phyloP scores from a whole-genome alignment of 2,888 invertebrate genomes.

The Leucophenga maculata region DNA sequence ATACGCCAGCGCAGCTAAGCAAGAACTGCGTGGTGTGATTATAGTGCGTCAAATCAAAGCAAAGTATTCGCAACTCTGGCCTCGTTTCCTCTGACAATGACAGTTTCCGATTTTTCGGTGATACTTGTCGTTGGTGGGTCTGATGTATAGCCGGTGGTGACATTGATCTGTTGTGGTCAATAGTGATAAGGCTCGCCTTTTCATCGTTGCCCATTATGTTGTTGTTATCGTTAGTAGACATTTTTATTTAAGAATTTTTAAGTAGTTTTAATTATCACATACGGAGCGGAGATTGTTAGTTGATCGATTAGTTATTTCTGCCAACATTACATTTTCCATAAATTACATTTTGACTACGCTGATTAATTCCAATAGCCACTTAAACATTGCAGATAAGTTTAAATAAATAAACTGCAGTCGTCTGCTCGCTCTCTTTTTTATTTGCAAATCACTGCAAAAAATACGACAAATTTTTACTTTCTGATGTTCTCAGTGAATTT shows the following conservation, averaged over 20 bases:
- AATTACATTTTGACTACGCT: too few species aligned
- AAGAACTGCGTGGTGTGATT: constrained; percentile 80
- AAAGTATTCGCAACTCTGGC: constrained; percentile 78
- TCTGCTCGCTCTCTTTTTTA: too few species aligned
- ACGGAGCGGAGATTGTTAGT: too few species aligned
- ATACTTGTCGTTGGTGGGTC: not conserved
- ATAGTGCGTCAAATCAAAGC: constrained; percentile 80
- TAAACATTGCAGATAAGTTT: too few species aligned
- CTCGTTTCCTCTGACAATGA: constrained; percentile 27
- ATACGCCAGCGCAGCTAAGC: constrained; percentile 84
- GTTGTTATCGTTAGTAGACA: not conserved
- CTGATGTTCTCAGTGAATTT: too few species aligned
- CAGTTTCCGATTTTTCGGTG: constrained; percentile 30
- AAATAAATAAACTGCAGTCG: too few species aligned
- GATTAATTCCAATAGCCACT: too few species aligned
- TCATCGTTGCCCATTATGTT: not conserved
- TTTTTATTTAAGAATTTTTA: not conserved
- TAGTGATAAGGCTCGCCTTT: constrained; percentile 8
- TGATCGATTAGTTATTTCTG: not conserved
- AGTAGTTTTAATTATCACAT: too few species aligned
- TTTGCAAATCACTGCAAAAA: too few species aligned
- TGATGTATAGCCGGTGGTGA: not conserved
- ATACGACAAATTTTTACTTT: too few species aligned
- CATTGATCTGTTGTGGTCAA: not conserved
- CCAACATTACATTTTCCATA: not conserved